Conservation (phyloP, 1,140 invertebrate genomes). For the Euwallacea fornicatus region DNA sequence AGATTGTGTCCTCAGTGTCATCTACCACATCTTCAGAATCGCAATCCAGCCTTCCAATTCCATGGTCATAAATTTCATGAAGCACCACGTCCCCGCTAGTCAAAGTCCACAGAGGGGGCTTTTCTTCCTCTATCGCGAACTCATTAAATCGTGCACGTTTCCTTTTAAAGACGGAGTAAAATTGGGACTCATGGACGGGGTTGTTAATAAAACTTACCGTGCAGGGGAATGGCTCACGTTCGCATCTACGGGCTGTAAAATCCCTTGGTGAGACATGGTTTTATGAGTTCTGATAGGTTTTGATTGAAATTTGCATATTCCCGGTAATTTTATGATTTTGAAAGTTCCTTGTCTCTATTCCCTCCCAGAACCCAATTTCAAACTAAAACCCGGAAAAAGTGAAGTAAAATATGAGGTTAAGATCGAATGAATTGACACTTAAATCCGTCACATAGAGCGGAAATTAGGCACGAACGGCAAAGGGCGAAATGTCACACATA, state of each 20-base stretch:
- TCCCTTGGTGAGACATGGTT: constrained; percentile 39
- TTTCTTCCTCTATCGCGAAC: constrained; percentile 19
- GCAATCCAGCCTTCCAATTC: constrained; percentile 43
- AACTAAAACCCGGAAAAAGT: too few relatives aligned
- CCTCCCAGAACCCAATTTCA: too few relatives aligned
- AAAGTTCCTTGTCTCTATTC: too few relatives aligned
- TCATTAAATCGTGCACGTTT: constrained; percentile 44
- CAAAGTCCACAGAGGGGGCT: constrained; percentile 41
- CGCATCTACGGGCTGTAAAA: constrained; percentile 43
- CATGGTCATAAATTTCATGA: constrained; percentile 44
- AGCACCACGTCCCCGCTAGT: constrained; percentile 42
- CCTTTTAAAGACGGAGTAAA: constrained; percentile 21
- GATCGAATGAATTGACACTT: too few relatives aligned
- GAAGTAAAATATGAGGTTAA: too few relatives aligned
- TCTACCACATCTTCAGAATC: constrained; percentile 39
- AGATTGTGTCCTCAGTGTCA: constrained; percentile 41
- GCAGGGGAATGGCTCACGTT: constrained; percentile 42
- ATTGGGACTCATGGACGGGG: neutral
- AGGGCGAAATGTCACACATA: too few relatives aligned
- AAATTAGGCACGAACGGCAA: too few relatives aligned
- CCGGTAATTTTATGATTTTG: too few relatives aligned
- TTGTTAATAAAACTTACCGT: constrained; percentile 33
- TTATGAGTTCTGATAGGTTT: neutral
- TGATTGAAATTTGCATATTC: neutral
- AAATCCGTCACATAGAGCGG: too few relatives aligned